Base-by-base conservation (phyloP, 2,888 invertebrate species). In the Papilio gigon region DNA sequence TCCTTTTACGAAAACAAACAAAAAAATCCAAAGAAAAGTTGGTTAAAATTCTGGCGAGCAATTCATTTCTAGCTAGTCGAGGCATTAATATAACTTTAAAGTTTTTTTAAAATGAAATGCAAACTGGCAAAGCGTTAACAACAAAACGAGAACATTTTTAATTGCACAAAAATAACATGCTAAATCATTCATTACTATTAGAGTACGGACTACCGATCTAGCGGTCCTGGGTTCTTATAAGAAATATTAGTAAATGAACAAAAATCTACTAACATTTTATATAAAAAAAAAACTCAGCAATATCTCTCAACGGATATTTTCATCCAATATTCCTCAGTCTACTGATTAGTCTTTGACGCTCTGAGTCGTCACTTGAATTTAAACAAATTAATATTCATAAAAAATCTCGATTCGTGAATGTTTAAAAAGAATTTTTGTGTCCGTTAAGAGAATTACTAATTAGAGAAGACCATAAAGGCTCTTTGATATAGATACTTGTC, bases 1-100 rank as follows among this genome's bases (percentile, higher is more conserved):
- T 27, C 25, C 25, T 53, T 27, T 27, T 27, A 14, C 14, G n/a
- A 53, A 27, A 14, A 27, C 53, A 53, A 53, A 27, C 27, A 27
- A 53, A 27, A 42, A 50, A 53, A 53, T 53, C 4, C 53, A 63
- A 63, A 30, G 22, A 8, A 47, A 63, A 44, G 30, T 44, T n/a
- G 14, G 44, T 47, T 33, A 47, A 50, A 30, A 33, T 35, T 35
- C 47, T 47, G 17, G 20, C 25, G 47, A 63, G 62, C 62, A 63
- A 63, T 63, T 63, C 47, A 50, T 47, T 42, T 27, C 30, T 14
- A 22, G 47, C 47, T 63, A 4, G 33, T 22, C 14, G 47, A 14
- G 27, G 62, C 22, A 35, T 63, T 63, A 63, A 63, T 63, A 63
- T 47, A 63, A 35, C 20, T 63, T 63, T 63, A 47, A 63, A 63